Evolutionary conservation across 2,797 vertebrate species (phyloP), one percentile per base, ranked within the genome.

Genomic region (Eurystomus glaucurus): DNA sequence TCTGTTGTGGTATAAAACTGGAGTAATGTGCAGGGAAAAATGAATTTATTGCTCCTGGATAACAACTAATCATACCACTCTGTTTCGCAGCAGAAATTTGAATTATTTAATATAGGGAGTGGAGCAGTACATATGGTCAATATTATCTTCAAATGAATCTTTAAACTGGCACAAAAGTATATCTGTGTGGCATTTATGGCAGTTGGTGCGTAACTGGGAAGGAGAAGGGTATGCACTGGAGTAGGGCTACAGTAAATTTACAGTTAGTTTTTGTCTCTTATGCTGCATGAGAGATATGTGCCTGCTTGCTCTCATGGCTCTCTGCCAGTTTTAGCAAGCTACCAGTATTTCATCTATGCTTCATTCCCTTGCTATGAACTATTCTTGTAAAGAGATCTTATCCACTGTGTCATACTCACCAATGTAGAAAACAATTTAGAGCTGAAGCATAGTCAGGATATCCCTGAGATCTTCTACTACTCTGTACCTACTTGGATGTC

Each of bases 291-390:
- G 64, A 88, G 94, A 80, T 80, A 92, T 66, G 80, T 14, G 35
- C 31, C 60, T 83, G 60, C 76, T 92, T 72, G 62, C 33, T 68
- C 21, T 81, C 54, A 18, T 87, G 81, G 57, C 65, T 45, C 62
- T 65, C 66, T 95, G 62, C 78, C 92, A 31, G 14, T 76, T 95
- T 93, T 85, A 95, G 82, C 88, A 94, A 92, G 58, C 41, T 74
- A 66, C 71, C 3, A 17, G 81, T 71, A 91, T 91, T 93, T 87
- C 28, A 15, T 85, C 71, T 91, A 76, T 91, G 90, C 17, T 61
- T 95, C 68, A 90, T 50, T 39, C 58, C 54, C 39, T 93, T 85
- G 85, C 70, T 90, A 37, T 61, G 88, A 94, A 72, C 90, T 94
- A 76, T 88, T 91, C 81, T 77, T 90, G 51, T 90, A 72, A 52